Percentiles rank a stretch among this genome's conserved stretches.
These are phyloP conservation scores for Melanchra persicariae DNA, from an alignment of 2,888 invertebrate species.

Conservation along the genomic window DNA sequence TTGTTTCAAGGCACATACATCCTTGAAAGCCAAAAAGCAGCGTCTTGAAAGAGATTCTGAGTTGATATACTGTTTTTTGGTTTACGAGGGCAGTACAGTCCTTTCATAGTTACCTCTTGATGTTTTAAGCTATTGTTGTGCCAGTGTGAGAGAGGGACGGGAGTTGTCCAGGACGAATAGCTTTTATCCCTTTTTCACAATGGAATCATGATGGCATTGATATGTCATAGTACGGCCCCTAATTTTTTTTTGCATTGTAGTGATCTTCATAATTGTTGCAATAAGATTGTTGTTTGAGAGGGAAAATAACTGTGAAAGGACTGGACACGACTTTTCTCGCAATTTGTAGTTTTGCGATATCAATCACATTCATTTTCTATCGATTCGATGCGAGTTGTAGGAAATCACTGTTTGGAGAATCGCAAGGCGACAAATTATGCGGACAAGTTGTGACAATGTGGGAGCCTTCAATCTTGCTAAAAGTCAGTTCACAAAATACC, in stretches of 20 bases:
- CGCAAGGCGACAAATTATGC: background rate
- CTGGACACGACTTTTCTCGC: slow-evolving; percentile 2
- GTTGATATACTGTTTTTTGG: background rate
- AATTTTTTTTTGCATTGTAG: background rate
- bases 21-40: background rate
- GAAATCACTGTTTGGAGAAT: background rate
- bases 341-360: background rate
- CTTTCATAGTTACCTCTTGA: background rate
- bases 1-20: background rate
- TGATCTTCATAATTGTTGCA: background rate
- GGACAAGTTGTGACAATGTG: background rate
- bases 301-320: background rate
- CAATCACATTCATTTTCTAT: background rate
- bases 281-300: background rate
- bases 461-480: background rate
- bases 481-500: slow-evolving; percentile 32
- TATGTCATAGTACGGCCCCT: background rate
- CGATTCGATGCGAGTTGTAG: background rate
- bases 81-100: background rate
- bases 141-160: background rate
- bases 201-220: background rate
- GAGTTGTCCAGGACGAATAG: background rate
- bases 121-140: background rate
- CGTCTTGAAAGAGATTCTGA: background rate
- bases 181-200: background rate